phyloP scores from a whole-genome alignment of 1,140 invertebrate genomes.

The Lepidurus packardi region DNA sequence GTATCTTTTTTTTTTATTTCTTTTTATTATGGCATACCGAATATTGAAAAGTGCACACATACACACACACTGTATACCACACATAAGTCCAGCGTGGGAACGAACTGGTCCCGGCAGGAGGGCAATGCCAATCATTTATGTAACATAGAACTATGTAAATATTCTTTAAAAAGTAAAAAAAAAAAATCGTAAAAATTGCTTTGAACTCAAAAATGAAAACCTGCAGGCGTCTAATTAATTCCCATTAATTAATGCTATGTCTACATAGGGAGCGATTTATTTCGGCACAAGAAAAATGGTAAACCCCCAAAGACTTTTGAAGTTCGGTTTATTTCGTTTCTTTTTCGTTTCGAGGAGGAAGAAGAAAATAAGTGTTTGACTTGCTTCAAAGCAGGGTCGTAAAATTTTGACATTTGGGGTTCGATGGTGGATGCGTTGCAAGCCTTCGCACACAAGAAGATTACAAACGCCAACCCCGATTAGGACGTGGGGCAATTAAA shows the following conservation, averaged over 20 bases:
- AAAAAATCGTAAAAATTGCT: no score
- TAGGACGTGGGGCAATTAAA: conserved; percentile 13
- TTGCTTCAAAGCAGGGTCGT: not conserved
- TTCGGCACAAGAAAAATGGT: not conserved
- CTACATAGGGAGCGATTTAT: not conserved
- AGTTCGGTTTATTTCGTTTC: no score
- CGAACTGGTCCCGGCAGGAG: conserved; percentile 6
- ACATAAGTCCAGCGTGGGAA: not conserved
- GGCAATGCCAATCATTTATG: conserved; percentile 7
- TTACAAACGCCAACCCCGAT: conserved; percentile 3
- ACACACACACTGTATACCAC: not conserved
- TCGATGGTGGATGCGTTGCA: not conserved
- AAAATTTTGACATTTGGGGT: conserved; percentile 3
- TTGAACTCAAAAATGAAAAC: not conserved
- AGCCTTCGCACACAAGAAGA: not conserved
- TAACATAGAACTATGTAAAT: conserved; percentile 16
- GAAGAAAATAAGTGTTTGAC: no score
- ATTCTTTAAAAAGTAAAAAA: not conserved
- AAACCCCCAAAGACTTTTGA: not conserved
- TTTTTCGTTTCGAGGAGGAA: no score
- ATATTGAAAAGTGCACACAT: not conserved
- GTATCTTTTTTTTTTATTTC: not conserved
- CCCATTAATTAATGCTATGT: not conserved
- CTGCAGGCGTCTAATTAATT: conserved; percentile 10
- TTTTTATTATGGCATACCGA: not conserved